phyloP scores from a whole-genome alignment of 2,888 invertebrate species.

The Parnassius orleans region DNA sequence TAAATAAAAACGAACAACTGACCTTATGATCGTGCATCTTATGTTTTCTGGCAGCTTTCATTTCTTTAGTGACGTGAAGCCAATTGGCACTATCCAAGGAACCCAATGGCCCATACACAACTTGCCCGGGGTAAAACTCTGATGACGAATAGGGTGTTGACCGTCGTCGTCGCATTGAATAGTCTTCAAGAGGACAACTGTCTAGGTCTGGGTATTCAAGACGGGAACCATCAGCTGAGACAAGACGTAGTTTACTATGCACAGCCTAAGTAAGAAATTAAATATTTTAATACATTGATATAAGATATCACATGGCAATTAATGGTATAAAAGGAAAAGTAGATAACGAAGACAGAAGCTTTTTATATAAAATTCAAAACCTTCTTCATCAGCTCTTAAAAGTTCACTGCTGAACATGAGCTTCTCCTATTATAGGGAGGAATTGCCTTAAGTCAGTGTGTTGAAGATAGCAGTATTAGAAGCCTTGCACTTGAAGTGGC shows the following conservation, averaged over 20 bases:
- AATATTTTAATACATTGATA: not conserved
- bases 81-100: constrained; percentile 90
- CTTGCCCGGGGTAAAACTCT: constrained; percentile 75
- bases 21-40: constrained; percentile 80
- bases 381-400: too few species aligned
- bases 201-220: constrained; percentile 85
- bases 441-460: too few species aligned
- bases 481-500: too few species aligned
- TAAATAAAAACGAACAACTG: constrained; percentile 15
- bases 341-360: too few species aligned
- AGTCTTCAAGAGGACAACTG: constrained; percentile 86
- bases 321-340: too few species aligned
- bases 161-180: constrained; percentile 84
- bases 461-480: too few species aligned
- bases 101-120: constrained; percentile 86
- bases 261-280: constrained; percentile 66
- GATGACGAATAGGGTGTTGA: constrained; percentile 71
- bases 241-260: constrained; percentile 84
- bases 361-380: too few species aligned
- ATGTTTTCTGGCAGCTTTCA: constrained; percentile 83
- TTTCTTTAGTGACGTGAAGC: constrained; percentile 88
- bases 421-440: too few species aligned
- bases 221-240: constrained; percentile 84
- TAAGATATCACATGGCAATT: too few species aligned
- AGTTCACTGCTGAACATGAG: too few species aligned